Evolutionary conservation across 2,888 invertebrate species (phyloP), one percentile per base, ranked within the genome.

Genomic region (Oscheius sp.): DNA sequence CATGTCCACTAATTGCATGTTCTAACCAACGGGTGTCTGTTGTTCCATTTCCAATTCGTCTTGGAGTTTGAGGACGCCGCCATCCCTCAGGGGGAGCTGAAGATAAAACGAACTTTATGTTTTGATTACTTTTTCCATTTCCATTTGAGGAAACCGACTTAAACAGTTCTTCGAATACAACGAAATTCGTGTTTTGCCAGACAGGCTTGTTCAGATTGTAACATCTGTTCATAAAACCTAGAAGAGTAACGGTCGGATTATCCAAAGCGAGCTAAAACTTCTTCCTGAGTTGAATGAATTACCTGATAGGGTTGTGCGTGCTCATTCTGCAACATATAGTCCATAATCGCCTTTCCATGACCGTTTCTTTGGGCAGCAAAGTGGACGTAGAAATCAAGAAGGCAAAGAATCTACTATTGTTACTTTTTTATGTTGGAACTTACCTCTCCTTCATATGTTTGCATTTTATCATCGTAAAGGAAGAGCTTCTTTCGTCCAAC

Each of bases 321-420:
- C 66, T 83, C 83, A 59, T 73, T 75, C 38, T 79, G 84, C n/a
- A 94, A 88, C 94, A 96, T 94, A 83, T 91, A 89, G 78, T 95
- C 93, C 87, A 93, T 95, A 14, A 97, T 89, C 69, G 89, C 87
- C 82, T 91, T 92, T 2, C 96, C 96, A 85, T 91, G 90, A 2
- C 96, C 96, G 86, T 90, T 90, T 65, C 95, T 91, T 88, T 95
- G 95, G 51, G 91, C 90, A 2, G 92, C 90, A 86, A 92, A 92
- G 83, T 93, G 88, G 26, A 97, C 91, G 87, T 92, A 97, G 89
- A 97, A 96, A 87, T 97, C 96, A 56, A 97, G 90, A 67, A 96
- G 90, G 87, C 95, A 95, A 14, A 93, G 89, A 0, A 94, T 74
- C 76, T 76, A 50, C 30, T 68, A 64, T 4, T 20, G 12, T 59